Evolutionary conservation across 2,797 vertebrate species (phyloP), one percentile per base, ranked within the genome.

Genomic region (Acrossocheilus wenchowensis): DNA sequence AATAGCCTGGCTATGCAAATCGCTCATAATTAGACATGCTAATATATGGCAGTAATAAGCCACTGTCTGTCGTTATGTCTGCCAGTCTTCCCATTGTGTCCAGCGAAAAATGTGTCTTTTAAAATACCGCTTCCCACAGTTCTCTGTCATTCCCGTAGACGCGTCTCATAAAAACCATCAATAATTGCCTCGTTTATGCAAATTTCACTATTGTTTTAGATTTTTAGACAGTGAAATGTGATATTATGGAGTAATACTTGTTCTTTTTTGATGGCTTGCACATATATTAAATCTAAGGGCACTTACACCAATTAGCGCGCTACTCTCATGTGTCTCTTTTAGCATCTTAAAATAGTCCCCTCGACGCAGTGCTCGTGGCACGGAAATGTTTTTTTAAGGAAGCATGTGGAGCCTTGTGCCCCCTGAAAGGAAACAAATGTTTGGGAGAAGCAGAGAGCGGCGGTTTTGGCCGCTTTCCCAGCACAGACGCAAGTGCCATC

Each of bases 401-500:
- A 72, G 86, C 77, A 62, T 91, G 92, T 92, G 90, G 92, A 91
- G 88, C 90, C 89, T 88, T 14, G 50, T 78, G 82, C 89, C 91
- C 90, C 89, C 89, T 74, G 88, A 94, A 93, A 92, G 90, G 90
- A 94, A 93, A 92, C 94, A 93, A 95, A 94, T 95, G 93, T 94
- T 94, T 90, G 87, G 86, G 90, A 92, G 92, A 91, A 92, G 91
- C 92, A 92, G 90, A 88, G 89, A 73, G 86, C 89, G 86, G 87
- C 86, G 89, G 87, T 88, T 90, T 92, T 94, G 93, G 94, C 94
- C 19, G 64, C 41, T 87, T 89, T 94, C 93, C 93, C 92, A 57
- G 90, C 26, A 19, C 75, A 84, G 86, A 93, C 91, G 90, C 90
- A 50, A 85, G 68, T 85, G 80, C 85, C 79, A 88, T 85, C 78